Evolutionary conservation across 2,113 vertebrate genomes (phyloP).

Genomic region (Rissa tridactyla): DNA sequence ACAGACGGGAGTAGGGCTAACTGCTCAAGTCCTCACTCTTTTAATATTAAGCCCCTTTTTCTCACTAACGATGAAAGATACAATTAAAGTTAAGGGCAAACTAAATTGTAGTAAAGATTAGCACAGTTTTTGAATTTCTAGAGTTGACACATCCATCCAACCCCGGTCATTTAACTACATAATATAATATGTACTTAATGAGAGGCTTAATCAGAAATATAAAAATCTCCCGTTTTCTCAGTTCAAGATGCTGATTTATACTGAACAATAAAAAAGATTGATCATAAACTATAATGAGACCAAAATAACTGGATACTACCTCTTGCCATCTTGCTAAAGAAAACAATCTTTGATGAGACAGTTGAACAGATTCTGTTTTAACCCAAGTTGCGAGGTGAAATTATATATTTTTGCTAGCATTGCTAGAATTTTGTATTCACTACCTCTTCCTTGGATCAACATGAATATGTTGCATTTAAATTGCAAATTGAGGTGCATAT

Average conservation of each 20-base stretch:
- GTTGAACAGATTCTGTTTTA: background rate
- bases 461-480: background rate
- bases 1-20: background rate
- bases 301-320: background rate
- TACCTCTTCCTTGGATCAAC: background rate
- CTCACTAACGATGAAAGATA: background rate
- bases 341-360: background rate
- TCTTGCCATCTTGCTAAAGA: background rate
- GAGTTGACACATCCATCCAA: background rate
- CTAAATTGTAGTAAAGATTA: background rate
- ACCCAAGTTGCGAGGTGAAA: background rate
- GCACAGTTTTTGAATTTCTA: background rate
- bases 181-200: background rate
- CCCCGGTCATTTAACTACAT: background rate
- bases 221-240: background rate
- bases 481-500: background rate
- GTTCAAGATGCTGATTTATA: background rate
- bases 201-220: background rate
- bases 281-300: background rate
- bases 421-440: background rate
- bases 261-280: background rate
- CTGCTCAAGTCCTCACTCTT: background rate
- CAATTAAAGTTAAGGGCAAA: background rate
- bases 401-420: background rate
- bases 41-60: background rate